Evolutionary conservation across 1,140 invertebrate species (phyloP), one percentile per base, ranked within the genome.

Genomic region (Hycleus phaleratus): DNA sequence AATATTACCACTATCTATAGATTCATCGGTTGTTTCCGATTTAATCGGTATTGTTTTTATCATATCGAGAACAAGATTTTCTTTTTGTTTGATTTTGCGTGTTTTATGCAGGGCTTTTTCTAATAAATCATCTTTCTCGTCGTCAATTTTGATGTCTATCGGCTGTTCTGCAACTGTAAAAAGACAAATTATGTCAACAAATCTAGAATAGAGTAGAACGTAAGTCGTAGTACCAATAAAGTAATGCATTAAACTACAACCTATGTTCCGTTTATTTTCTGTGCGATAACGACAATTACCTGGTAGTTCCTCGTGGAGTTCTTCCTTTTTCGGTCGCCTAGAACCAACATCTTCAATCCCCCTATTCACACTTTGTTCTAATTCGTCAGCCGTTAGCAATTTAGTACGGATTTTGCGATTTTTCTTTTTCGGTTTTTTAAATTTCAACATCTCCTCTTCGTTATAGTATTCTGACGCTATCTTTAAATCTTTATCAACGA

Each of bases 341-440:
- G 80, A 79, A 26, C 81, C 81, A 38, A 81, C 72, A 67, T 82
- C 77, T 46, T 76, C 72, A 11, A 79, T 69, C 58, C 77, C 78
- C 69, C 77, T 75, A 49, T 63, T 71, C 26, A 75, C 66, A 11
- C 66, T 42, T 24, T 59, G 58, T 6, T 69, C 53, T 47, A 85
- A 70, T 65, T 85, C 82, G 50, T 84, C 82, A 2, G 81, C 82
- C 58, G 81, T 83, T 0, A 83, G 62, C n/a, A 75, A 57, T 60
- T 80, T 81, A 56, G 74, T 73, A 11, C 79, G 70, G 38, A 80
- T 75, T 66, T 79, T 80, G 18, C 78, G 74, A 61, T 90, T 83
- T 78, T 91, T 95, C 71, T 92, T 96, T 71, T 95, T 97, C 26
- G 89, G 80, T 75, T 98, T 98, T 71, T 97, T 97, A 74, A 99